phyloP scores from a whole-genome alignment of 2,797 vertebrate species.

The Megaceryle alcyon region DNA sequence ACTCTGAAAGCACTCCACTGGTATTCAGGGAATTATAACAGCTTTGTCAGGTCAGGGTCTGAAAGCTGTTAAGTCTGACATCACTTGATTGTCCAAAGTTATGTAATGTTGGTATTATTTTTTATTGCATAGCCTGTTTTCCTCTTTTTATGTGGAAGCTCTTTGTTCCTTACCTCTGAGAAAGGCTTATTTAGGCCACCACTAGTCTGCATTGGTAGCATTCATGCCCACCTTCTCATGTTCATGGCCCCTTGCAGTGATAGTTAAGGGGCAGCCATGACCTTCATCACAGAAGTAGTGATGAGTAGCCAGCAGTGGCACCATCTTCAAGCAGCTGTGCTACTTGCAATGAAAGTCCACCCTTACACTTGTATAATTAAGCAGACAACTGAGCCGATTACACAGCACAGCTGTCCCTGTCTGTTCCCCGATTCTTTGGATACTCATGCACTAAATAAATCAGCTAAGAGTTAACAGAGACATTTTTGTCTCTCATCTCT shows the following conservation, averaged over 20 bases:
- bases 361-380: background rate
- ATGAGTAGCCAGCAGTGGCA: background rate
- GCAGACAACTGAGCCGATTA: background rate
- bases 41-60: background rate
- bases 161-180: background rate
- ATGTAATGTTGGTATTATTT: background rate
- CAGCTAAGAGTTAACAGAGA: background rate
- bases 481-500: background rate
- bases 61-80: background rate
- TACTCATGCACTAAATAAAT: background rate
- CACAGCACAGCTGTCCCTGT: background rate
- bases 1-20: background rate
- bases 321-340: background rate
- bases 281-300: background rate
- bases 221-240: background rate
- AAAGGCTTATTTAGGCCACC: background rate
- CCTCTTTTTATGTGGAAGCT: background rate
- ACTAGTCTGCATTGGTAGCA: background rate
- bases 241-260: background rate
- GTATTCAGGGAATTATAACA: constrained; percentile 18
- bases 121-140: background rate
- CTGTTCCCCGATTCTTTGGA: background rate
- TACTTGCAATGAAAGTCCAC: background rate
- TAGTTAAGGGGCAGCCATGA: background rate
- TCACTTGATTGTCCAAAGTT: background rate